These are phyloP conservation scores for Neopelma chrysocephalum DNA, from an alignment of 2,797 vertebrate species.

Conservation along the genomic window DNA sequence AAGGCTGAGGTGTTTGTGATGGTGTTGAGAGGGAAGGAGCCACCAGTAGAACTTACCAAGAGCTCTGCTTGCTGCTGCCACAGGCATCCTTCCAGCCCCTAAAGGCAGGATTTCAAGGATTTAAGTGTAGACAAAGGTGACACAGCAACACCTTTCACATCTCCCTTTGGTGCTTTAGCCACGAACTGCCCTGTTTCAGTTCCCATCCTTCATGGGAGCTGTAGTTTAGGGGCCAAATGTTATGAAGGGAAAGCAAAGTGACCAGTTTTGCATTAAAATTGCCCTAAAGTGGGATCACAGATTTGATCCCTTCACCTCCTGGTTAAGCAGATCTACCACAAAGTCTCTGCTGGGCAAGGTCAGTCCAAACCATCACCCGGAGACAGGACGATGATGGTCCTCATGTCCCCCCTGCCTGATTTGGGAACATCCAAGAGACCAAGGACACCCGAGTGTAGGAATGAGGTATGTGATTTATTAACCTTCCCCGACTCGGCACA, in stretches of 20 bases:
- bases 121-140: background rate
- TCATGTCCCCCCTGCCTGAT: too few relatives aligned
- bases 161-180: background rate
- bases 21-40: background rate
- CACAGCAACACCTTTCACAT: too few relatives aligned
- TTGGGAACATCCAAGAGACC: background rate
- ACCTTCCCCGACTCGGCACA: rapidly evolving
- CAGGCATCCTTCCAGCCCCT: background rate
- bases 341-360: background rate
- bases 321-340: background rate
- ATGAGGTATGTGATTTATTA: constrained; percentile 43
- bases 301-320: rapidly evolving
- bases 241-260: background rate
- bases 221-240: background rate
- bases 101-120: background rate
- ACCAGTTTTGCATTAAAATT: rapidly evolving
- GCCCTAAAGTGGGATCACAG: rapidly evolving
- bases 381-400: rapidly evolving
- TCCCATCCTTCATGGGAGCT: rapidly evolving
- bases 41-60: background rate
- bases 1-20: background rate
- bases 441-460: rapidly evolving
- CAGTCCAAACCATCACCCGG: background rate
- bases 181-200: rapidly evolving
- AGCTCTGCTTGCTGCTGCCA: background rate